These are phyloP conservation scores for Sinocyclocheilus anophthalmus DNA, from an alignment of 2,113 vertebrate genomes.

Conservation along the genomic window DNA sequence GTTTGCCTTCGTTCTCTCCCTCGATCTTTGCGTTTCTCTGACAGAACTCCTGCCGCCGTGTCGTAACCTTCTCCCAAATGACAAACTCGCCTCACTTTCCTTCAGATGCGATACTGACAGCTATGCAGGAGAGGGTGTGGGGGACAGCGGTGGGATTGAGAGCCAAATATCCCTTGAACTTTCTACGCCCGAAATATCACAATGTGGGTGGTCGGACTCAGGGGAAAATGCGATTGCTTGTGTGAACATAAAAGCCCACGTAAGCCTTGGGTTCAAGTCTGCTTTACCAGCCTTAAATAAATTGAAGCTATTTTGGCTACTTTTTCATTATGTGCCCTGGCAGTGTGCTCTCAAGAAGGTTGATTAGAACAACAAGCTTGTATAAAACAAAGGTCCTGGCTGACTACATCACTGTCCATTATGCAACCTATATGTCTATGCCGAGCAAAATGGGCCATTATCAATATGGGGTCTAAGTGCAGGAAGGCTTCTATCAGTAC, in stretches of 20 bases:
- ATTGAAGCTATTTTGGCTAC: slow-evolving; percentile 3
- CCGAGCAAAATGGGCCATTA: slow-evolving; percentile 60
- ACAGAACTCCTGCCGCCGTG: slow-evolving; percentile 15
- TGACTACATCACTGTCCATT: slow-evolving; percentile 66
- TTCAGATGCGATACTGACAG: background rate
- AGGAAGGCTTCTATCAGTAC: slow-evolving; percentile 34
- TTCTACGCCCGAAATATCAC: slow-evolving; percentile 44
- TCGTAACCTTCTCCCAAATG: slow-evolving; percentile 11
- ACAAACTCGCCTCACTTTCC: background rate
- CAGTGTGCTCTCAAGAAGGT: background rate
- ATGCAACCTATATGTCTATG: slow-evolving; percentile 59
- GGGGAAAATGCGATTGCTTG: background rate
- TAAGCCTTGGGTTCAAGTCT: slow-evolving; percentile 2
- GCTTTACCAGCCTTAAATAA: background rate
- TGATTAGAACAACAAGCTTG: slow-evolving; percentile 3
- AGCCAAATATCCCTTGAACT: slow-evolving; percentile 42
- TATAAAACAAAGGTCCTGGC: slow-evolving; percentile 49
- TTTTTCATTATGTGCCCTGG: slow-evolving; percentile 14
- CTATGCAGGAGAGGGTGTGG: background rate
- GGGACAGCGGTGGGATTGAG: slow-evolving; percentile 1
- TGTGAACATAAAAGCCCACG: slow-evolving; percentile 6
- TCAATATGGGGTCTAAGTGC: slow-evolving; percentile 44
- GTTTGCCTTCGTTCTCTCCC: slow-evolving; percentile 42
- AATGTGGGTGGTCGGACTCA: slow-evolving; percentile 58
- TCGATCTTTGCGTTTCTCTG: slow-evolving; percentile 18